A percentile compares a stretch with the other conserved stretches of the same genome.
phyloP scores from a whole-genome alignment of 2,888 invertebrate species.

The Conchocele bisecta region DNA sequence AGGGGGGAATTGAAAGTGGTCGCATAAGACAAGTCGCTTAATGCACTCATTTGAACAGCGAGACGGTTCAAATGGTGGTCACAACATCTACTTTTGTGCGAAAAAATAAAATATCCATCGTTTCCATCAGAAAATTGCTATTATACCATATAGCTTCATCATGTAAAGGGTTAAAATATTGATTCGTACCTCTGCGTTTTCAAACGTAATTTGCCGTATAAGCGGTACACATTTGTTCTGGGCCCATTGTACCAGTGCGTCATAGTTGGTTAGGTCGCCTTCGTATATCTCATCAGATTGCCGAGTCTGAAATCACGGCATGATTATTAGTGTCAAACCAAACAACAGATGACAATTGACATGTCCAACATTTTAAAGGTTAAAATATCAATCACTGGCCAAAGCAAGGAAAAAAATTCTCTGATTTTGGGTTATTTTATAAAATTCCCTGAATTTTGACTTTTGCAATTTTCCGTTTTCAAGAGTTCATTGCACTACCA shows the following conservation, averaged over 20 bases:
- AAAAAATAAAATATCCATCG: neutral
- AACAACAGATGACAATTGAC: too few relatives aligned
- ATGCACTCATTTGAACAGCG: too few relatives aligned
- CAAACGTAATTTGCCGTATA: slow-evolving; percentile 99
- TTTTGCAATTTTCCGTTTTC: too few relatives aligned
- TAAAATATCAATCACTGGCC: too few relatives aligned
- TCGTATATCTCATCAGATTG: slow-evolving; percentile 69
- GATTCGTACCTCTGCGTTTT: slow-evolving; percentile 94
- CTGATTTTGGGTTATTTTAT: too few relatives aligned
- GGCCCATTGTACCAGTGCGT: slow-evolving; percentile 93
- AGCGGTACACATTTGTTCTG: slow-evolving; percentile 97
- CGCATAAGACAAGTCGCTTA: too few relatives aligned
- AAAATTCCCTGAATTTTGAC: too few relatives aligned
- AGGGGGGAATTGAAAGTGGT: too few relatives aligned
- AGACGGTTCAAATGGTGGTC: neutral
- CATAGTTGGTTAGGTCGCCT: slow-evolving; percentile 83
- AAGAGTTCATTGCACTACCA: too few relatives aligned
- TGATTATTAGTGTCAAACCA: too few relatives aligned
- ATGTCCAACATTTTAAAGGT: too few relatives aligned
- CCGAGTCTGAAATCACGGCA: slow-evolving; percentile 72
- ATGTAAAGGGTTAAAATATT: neutral
- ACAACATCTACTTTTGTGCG: neutral
- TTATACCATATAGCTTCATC: neutral
- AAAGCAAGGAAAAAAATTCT: too few relatives aligned
- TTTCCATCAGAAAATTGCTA: neutral